Evolutionary conservation across 2,113 vertebrate genomes (phyloP), one percentile per base, ranked within the genome.

Genomic region (Callipepla squamata): DNA sequence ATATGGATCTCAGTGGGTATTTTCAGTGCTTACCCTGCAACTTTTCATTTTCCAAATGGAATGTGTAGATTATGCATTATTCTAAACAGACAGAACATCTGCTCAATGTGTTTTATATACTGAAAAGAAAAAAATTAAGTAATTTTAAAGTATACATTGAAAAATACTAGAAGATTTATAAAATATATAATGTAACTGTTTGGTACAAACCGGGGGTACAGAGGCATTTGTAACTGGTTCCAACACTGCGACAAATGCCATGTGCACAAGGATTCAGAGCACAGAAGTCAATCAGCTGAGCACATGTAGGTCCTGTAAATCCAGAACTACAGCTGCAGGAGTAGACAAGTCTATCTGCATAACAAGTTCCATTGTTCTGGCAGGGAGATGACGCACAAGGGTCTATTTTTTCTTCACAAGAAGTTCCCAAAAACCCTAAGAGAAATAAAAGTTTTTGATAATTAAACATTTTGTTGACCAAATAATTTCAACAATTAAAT

Each of bases 141-240:
- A 1, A 75, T 90, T 95, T 92, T 55, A 68, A 92, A 63, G 47
- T 87, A 74, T 36, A n/a, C 55, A 61, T 53, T 34, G 15, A 34
- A 81, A 76, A 76, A 67, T 30, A 44, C 9, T 12, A 22, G 17
- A 63, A 78, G 22, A 20, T 83, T 87, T 47, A 45, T 8, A 32
- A 63, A 59, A 36, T 6, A 8, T 9, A 9, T 34, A 51, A 74
- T 11, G 11, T 36, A 55, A 74, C 21, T 55, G 30, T n/a, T 8
- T 45, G 40, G 48, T 53, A 97, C 98, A 80, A 62, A 99, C 99
- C 99, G 97, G 99, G 99, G 59, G 98, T 98, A 55, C 99, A 99
- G 89, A 99, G 98, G 92, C 99, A 99, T 94, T 99, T 99, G 95
- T 99, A 99, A 97, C 99, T 99, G 92, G 98, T 99, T 57, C 99